phyloP scores from a whole-genome alignment of 2,888 invertebrate species.

The Clusia tigrina region DNA sequence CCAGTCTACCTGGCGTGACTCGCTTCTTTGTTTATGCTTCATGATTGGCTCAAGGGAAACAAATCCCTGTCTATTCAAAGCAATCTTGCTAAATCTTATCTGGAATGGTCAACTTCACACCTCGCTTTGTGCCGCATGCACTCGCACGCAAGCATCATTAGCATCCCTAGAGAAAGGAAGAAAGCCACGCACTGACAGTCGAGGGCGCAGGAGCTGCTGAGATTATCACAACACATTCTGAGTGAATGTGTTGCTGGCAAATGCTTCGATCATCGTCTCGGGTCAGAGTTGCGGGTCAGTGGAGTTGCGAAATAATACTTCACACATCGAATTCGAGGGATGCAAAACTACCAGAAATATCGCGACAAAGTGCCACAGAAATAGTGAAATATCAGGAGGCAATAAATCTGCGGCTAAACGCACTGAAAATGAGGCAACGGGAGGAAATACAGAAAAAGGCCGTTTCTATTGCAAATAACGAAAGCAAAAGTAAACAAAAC shows the following conservation, averaged over 20 bases:
- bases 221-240: slow-evolving; percentile 14
- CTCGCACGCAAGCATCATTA: slow-evolving; percentile 34
- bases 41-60: not conserved
- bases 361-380: not conserved
- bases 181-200: slow-evolving; percentile 15
- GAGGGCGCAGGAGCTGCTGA: not conserved
- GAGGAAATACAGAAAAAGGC: not conserved
- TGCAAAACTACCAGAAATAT: not conserved
- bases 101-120: slow-evolving; percentile 40
- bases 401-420: slow-evolving; percentile 6
- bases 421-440: not conserved
- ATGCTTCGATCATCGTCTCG: slow-evolving; percentile 13
- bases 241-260: too few species aligned
- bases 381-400: not conserved
- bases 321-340: not conserved
- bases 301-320: not conserved
- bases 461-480: not conserved
- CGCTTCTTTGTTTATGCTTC: not conserved
- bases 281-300: slow-evolving; percentile 7
- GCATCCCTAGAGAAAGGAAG: slow-evolving; percentile 3
- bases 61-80: too few species aligned
- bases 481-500: slow-evolving; percentile 1
- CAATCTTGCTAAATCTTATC: slow-evolving; percentile 19
- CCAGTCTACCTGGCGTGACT: not conserved
- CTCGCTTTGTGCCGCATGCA: slow-evolving; percentile 27